These are phyloP conservation scores for Polypterus bichir DNA, from an alignment of 2,113 vertebrate genomes.

Conservation along the genomic window DNA sequence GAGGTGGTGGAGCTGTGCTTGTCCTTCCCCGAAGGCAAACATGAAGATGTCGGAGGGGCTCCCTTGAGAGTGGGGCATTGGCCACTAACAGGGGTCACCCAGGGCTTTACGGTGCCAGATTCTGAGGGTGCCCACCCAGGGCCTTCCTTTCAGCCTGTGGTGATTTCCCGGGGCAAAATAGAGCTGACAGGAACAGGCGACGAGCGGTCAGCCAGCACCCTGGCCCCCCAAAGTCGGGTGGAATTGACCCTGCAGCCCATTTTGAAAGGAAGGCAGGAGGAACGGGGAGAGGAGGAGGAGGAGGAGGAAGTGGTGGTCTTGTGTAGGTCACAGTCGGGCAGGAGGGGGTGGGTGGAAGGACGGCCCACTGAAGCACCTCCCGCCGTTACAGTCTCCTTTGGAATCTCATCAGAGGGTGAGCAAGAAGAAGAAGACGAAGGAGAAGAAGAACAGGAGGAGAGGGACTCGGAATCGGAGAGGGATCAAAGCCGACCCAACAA, in stretches of 20 bases:
- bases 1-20: conserved; percentile 69
- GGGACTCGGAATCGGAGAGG: conserved; percentile 55
- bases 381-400: conserved; percentile 70
- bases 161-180: conserved; percentile 39
- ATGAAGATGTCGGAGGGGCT: conserved; percentile 30
- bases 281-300: conserved; percentile 41
- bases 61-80: conserved; percentile 34
- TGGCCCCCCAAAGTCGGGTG: conserved; percentile 40
- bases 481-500: conserved; percentile 76
- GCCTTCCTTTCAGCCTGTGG: conserved; percentile 23
- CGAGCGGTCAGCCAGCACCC: conserved; percentile 32
- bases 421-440: conserved; percentile 34
- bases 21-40: conserved; percentile 50
- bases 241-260: conserved; percentile 65
- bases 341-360: conserved; percentile 72
- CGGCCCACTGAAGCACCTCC: conserved; percentile 60
- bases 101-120: too few species aligned
- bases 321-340: conserved; percentile 39
- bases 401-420: conserved; percentile 61
- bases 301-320: conserved; percentile 38
- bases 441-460: conserved; percentile 58
- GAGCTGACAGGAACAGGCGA: conserved; percentile 38
- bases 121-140: background rate
- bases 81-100: too few species aligned
- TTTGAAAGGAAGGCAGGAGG: conserved; percentile 44